phyloP scores from a whole-genome alignment of 2,113 vertebrate species.

The Leucoraja erinaceus region DNA sequence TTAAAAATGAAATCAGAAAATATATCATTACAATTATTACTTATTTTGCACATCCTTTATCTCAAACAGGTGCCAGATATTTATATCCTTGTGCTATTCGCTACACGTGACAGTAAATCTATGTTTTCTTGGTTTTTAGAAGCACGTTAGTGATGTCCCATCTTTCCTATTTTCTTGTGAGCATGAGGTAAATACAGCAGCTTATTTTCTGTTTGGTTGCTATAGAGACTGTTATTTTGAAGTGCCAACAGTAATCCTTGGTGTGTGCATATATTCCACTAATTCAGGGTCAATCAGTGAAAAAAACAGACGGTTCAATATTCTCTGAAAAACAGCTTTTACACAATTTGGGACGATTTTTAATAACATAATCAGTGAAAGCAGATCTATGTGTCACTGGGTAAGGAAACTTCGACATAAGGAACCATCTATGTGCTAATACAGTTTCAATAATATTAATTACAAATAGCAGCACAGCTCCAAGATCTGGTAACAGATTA shows the following conservation, averaged over 20 bases:
- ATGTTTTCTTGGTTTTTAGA: conserved; percentile 4
- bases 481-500: not conserved
- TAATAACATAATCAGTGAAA: not conserved
- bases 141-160: not conserved
- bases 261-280: not conserved
- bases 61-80: not conserved
- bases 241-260: conserved; percentile 17
- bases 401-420: not conserved
- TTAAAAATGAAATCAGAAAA: not conserved
- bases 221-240: conserved; percentile 27
- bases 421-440: not conserved
- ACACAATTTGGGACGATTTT: not conserved
- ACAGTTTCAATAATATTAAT: not conserved
- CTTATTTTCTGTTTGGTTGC: conserved; percentile 2
- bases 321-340: not conserved
- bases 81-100: not conserved
- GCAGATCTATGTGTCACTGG: not conserved
- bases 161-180: not conserved
- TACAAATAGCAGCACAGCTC: not conserved
- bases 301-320: not conserved
- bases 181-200: not conserved
- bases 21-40: not conserved
- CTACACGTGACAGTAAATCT: not conserved
- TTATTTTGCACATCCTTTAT: not conserved
- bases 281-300: not conserved